Conservation (phyloP, 2,113 vertebrate species). For the Bos indicus region DNA sequence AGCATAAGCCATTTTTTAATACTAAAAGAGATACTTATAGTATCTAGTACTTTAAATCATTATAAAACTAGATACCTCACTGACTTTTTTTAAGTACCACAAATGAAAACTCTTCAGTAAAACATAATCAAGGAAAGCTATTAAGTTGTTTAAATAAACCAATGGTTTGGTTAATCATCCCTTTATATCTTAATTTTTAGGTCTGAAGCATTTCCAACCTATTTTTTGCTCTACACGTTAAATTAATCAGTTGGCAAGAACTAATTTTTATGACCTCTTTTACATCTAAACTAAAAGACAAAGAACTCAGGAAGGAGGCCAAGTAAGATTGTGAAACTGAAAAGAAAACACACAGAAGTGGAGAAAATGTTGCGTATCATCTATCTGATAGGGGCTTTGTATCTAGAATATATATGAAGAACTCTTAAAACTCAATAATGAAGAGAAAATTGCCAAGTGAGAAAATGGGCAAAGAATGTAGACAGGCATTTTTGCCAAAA, state of each 20-base stretch:
- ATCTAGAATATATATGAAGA: not conserved
- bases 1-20: not conserved
- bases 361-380: not conserved
- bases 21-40: not conserved
- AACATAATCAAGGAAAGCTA: constrained; percentile 22
- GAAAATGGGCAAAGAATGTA: not conserved
- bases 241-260: constrained; percentile 40
- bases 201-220: constrained; percentile 48
- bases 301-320: constrained; percentile 43
- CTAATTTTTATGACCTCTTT: constrained; percentile 55
- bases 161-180: constrained; percentile 1
- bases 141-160: constrained; percentile 7
- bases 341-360: not conserved
- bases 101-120: constrained; percentile 18
- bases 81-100: not conserved
- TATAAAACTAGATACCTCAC: not conserved
- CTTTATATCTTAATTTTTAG: constrained; percentile 10
- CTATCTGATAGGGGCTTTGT: not conserved
- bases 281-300: constrained; percentile 44
- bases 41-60: not conserved
- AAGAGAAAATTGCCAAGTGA: not conserved
- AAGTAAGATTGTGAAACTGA: constrained; percentile 3
- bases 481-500: not conserved
- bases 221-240: constrained; percentile 48
- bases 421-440: constrained; percentile 17